Conservation (phyloP, 92 coral and sea anemone genomes). For the Porites rus region DNA sequence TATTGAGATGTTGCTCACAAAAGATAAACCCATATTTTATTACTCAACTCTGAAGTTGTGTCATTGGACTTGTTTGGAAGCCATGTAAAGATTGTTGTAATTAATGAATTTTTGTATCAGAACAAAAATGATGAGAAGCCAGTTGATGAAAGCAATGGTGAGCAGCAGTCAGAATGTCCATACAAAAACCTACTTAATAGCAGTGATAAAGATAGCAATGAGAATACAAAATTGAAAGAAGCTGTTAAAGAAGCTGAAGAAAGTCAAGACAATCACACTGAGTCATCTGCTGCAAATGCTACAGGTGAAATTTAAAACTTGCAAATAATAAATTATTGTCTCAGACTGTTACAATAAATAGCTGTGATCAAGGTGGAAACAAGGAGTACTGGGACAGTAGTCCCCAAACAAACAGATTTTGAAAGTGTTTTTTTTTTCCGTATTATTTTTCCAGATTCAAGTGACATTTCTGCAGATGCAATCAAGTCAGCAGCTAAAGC, state of each 20-base stretch:
- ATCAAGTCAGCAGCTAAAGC: conserved; percentile 89
- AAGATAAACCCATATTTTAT: no score
- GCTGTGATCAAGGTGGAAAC: no score
- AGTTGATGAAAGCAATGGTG: conserved; percentile 34
- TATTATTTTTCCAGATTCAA: conserved; percentile 28
- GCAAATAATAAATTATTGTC: no score
- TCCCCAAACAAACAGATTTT: no score
- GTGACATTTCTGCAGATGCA: conserved; percentile 89
- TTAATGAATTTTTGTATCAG: neutral
- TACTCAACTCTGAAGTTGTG: neutral
- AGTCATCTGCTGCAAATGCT: conserved; percentile 8
- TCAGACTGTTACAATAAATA: no score
- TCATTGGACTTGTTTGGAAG: neutral
- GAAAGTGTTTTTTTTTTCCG: neutral
- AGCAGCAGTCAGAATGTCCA: conserved; percentile 39
- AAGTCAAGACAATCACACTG: neutral
- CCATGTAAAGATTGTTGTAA: neutral
- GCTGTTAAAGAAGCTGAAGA: conserved; percentile 51
- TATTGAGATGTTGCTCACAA: no score
- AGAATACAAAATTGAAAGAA: conserved; percentile 34
- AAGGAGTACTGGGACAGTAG: no score
- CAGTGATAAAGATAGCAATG: conserved; percentile 19
- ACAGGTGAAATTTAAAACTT: conserved; percentile 4
- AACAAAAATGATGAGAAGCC: conserved; percentile 43
- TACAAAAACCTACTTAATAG: conserved; percentile 22